Base-by-base conservation (phyloP, 2,113 vertebrate species). In the Toxostoma redivivum region DNA sequence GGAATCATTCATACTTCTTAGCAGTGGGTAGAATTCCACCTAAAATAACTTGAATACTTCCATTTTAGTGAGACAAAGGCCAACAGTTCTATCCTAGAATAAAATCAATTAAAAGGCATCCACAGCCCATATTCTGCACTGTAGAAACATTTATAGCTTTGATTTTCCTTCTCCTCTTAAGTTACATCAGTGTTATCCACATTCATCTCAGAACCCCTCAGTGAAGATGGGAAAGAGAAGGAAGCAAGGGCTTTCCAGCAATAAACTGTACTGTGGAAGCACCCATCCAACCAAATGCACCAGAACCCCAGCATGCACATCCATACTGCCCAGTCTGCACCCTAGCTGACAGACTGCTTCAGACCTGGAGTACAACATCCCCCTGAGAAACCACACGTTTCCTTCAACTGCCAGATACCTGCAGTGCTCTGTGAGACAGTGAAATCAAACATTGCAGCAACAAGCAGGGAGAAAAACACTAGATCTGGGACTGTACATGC, bases 91-190 rank as follows among this genome's bases (percentile, higher is more conserved):
- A 9, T 57, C 16, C 19, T 53, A 35, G 22, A 56, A 80, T 45
- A 80, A 85, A 69, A 88, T 53, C 2, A 5, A 72, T 81, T 92
- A 87, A 88, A 92, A 25, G 25, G 30, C 12, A 65, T 42, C 42
- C 15, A 16, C 62, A 58, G 28, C 19, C 44, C 27, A 51, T 74
- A 42, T 67, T 30, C 50, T 82, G 38, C 51, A 82, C 47, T 53
- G 12, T 60, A 61, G 37, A 51, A 53, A 48, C 18, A 54, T 84
- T 38, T 64, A 38, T 57, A 74, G 30, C 10, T 61, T 94, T 77
- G 69, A 27, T 82, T 95, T 91, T 82, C 37, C 6, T 81, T 88
- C 69, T 77, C 18, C 37, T 95, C 30, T 69, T 28, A 48, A 12
- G 15, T 76, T 76, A 66, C 3, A 12, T 80, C 38, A 67, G 28